Percentiles rank a stretch among this genome's conserved stretches.
Conservation (phyloP, 2,797 vertebrate species). For the Lacerta bilineata region DNA sequence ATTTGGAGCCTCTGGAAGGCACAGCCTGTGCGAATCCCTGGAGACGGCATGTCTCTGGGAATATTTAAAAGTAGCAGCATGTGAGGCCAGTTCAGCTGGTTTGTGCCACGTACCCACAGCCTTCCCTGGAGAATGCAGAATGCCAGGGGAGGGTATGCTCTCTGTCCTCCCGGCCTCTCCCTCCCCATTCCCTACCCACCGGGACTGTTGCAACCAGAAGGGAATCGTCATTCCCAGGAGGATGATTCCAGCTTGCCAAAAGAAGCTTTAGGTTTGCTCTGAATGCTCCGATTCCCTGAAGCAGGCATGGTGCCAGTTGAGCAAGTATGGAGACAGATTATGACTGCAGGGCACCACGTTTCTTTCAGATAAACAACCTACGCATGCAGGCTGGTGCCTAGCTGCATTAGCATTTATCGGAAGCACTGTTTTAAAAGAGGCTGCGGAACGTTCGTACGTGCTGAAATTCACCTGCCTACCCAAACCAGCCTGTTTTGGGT, state of each 20-base stretch:
- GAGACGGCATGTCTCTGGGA: constrained; percentile 29
- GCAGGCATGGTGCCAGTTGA: not conserved
- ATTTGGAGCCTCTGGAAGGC: not conserved
- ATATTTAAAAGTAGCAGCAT: constrained; percentile 15
- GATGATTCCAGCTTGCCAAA: not conserved
- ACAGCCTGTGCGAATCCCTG: constrained; percentile 2
- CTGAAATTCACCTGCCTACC: not conserved
- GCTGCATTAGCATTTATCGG: not conserved
- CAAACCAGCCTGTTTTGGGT: too few species aligned
- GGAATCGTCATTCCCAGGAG: not conserved
- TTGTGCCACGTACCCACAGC: not conserved
- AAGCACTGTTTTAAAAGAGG: not conserved
- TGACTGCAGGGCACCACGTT: not conserved
- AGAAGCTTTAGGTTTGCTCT: not conserved
- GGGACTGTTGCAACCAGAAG: constrained; percentile 1
- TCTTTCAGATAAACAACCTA: not conserved
- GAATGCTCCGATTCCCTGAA: not conserved
- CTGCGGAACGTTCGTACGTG: not conserved
- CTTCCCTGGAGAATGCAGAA: not conserved
- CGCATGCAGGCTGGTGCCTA: not conserved
- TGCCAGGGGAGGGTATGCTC: not conserved
- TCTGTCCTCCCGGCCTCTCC: not conserved
- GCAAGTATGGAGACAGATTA: not conserved
- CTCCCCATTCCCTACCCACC: not conserved
- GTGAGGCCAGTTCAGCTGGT: constrained; percentile 30